These are phyloP conservation scores for Cylindroiulus punctatus DNA, from an alignment of 2,888 invertebrate genomes.

Conservation along the genomic window DNA sequence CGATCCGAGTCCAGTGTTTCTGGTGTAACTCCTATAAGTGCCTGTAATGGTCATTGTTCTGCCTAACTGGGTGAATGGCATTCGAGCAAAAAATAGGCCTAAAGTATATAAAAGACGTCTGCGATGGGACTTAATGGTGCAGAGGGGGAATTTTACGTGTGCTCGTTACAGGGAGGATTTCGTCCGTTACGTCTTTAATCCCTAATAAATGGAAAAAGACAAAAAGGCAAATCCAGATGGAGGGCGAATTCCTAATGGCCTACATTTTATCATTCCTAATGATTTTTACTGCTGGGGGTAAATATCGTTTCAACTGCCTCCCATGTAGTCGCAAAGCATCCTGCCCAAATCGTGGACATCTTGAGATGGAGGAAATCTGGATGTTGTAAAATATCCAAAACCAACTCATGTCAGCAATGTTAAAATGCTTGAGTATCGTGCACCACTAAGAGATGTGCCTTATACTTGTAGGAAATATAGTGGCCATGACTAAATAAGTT, in stretches of 20 bases:
- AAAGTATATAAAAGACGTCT: constrained; percentile 35
- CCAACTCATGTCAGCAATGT: neutral
- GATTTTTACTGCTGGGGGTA: constrained; percentile 6
- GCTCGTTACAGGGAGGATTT: constrained; percentile 26
- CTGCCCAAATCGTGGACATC: neutral
- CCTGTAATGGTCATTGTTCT: constrained; percentile 1
- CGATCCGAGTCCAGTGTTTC: neutral
- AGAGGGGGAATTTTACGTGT: constrained; percentile 29
- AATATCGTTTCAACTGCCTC: constrained; percentile 1
- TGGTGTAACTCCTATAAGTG: neutral
- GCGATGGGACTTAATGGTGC: constrained; percentile 27
- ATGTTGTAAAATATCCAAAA: neutral
- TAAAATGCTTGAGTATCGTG: too few relatives aligned
- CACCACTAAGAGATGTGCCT: too few relatives aligned
- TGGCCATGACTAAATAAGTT: too few relatives aligned
- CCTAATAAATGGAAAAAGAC: constrained; percentile 39
- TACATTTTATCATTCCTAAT: constrained; percentile 40
- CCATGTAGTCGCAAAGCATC: neutral
- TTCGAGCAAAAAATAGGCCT: constrained; percentile 17
- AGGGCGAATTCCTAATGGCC: constrained; percentile 33
- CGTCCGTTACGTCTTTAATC: constrained; percentile 33
- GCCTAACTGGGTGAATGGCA: neutral
- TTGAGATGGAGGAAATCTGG: neutral
- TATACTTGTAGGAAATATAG: neutral
- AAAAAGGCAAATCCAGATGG: constrained; percentile 38